These are phyloP conservation scores for Thalassarche chlororhynchos DNA, from an alignment of 2,113 vertebrate species.

Conservation along the genomic window DNA sequence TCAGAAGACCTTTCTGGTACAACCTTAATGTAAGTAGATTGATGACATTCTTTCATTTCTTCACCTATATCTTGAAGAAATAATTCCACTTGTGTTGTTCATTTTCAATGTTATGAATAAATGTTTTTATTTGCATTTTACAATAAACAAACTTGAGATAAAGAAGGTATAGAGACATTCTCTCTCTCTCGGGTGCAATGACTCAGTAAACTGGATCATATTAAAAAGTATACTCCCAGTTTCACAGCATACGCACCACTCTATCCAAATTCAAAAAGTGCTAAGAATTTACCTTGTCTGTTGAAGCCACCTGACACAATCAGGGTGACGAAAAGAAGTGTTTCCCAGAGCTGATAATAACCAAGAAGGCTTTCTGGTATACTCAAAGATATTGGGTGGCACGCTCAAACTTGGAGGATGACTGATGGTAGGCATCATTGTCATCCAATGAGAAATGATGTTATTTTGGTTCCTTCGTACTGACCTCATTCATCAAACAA, in stretches of 20 bases:
- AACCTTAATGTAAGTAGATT: not conserved
- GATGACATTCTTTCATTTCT: not conserved
- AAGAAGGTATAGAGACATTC: not conserved
- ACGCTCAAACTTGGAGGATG: not conserved
- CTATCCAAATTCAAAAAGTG: not conserved
- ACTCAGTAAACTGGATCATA: not conserved
- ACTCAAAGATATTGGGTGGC: not conserved
- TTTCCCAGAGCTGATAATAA: not conserved
- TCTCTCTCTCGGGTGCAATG: not conserved
- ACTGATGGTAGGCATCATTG: not conserved
- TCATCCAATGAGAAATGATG: not conserved
- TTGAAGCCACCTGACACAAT: not conserved
- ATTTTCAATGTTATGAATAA: not conserved
- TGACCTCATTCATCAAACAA: not conserved
- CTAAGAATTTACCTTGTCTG: not conserved
- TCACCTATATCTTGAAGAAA: not conserved
- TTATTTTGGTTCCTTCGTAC: not conserved
- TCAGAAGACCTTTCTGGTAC: not conserved
- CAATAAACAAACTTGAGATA: not conserved
- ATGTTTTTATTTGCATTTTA: not conserved
- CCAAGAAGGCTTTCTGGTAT: not conserved
- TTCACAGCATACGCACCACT: not conserved
- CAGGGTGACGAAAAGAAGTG: not conserved
- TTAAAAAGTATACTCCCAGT: not conserved
- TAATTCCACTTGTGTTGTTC: not conserved